phyloP scores from a whole-genome alignment of 2,113 vertebrate species.

The Eonycteris spelaea region DNA sequence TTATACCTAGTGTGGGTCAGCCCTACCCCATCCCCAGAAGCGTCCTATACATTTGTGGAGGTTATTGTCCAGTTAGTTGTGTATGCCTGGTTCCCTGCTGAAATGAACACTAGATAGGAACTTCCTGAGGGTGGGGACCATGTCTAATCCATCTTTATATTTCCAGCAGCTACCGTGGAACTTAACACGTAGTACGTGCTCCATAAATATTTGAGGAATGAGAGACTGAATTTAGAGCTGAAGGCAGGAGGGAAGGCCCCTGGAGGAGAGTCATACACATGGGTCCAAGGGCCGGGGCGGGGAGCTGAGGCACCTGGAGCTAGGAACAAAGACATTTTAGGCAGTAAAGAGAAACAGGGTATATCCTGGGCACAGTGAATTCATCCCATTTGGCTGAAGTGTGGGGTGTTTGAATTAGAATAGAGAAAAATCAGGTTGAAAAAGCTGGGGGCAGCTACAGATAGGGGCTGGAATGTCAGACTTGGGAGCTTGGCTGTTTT shows the following conservation, averaged over 20 bases:
- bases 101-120: not conserved
- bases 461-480: not conserved
- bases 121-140: not conserved
- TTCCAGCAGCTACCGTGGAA: not conserved
- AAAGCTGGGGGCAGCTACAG: not conserved
- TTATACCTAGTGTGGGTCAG: not conserved
- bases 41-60: not conserved
- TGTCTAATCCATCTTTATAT: not conserved
- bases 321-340: not conserved
- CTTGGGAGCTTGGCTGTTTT: not conserved
- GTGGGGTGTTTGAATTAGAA: not conserved
- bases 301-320: not conserved
- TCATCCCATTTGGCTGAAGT: not conserved
- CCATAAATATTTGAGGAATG: not conserved
- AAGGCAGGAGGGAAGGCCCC: not conserved
- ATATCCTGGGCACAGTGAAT: fast-evolving
- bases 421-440: not conserved
- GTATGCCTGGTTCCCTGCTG: not conserved
- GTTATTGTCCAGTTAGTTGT: not conserved
- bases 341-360: not conserved
- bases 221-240: not conserved
- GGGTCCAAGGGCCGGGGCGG: not conserved
- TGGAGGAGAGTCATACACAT: too few species aligned
- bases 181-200: not conserved
- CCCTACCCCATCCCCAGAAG: not conserved